Base-by-base conservation (phyloP, 2,888 invertebrate genomes). In the Eumacrocentrus americanus region DNA sequence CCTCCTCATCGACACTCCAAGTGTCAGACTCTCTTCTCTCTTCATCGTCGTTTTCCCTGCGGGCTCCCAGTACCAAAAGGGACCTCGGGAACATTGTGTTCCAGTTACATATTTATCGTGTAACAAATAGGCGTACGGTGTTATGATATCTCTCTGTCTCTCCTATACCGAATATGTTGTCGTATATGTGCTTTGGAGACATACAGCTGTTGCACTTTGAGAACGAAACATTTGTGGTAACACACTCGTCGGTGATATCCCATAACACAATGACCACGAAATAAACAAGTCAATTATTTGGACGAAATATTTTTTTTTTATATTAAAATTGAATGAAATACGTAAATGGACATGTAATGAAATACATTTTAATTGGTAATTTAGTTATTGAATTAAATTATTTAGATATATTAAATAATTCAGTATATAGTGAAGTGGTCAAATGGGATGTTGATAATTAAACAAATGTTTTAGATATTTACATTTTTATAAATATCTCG, bases 81-180 rank as follows among this genome's bases (percentile, higher is more conserved):
- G 59, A 59, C 60, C 38, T 53, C 62, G 59, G 53, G 60, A 61
- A 58, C 68, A 76, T 77, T 78, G 76, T 77, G 73, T 75, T 76
- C 73, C 76, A 77, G 76, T 78, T 78, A 78, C 76, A 77, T 78
- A 79, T 79, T 79, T 79, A 78, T 79, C 77, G 76, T 69, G 72
- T 75, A 77, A 77, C 77, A 78, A 78, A 78, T 74, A 76, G 76
- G 77, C 75, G 76, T 77, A 73, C 70, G 71, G 72, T 78, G 77
- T 79, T 78, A 73, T 78, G 77, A 78, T 78, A 77, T 75, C 44
- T 54, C 29, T 44, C 57, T 54, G 37, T 37, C 55, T 35, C 25
- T 16, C 20, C 23, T 34, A 34, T 25, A 40, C 51, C 9, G 11
- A 25, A 0, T 14, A 3, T 12, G n/a, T 9, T 12, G 46, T n/a